Percentiles rank a stretch among this genome's conserved stretches.
Conservation (phyloP, 2,797 vertebrate species). For the Hemitrygon akajei region DNA sequence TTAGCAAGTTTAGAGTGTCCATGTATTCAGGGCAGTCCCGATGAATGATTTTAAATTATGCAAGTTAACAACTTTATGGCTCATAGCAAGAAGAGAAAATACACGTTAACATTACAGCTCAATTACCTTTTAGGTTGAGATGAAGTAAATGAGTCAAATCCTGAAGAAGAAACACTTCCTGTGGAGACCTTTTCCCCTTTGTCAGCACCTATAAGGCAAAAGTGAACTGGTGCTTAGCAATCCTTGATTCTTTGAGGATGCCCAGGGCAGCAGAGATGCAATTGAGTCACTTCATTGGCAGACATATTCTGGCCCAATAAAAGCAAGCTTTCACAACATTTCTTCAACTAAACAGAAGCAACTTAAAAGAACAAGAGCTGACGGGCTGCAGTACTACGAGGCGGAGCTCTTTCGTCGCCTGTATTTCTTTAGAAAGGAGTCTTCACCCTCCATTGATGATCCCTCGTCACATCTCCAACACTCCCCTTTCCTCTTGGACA, state of each 20-base stretch:
- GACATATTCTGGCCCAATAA: too few species aligned
- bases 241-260: background rate
- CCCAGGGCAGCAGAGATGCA: background rate
- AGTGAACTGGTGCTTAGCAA: background rate
- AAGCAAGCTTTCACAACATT: too few species aligned
- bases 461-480: too few species aligned
- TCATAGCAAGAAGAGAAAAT: background rate
- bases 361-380: background rate
- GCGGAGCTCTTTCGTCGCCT: too few species aligned
- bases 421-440: too few species aligned
- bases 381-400: too few species aligned
- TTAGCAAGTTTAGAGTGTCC: too few species aligned
- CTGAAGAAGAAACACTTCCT: background rate
- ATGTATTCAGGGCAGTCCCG: background rate
- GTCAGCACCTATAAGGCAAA: background rate
- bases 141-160: background rate
- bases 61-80: background rate
- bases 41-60: background rate
- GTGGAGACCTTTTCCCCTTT: background rate
- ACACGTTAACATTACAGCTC: background rate
- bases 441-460: too few species aligned
- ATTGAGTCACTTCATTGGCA: background rate
- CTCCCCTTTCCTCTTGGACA: too few species aligned
- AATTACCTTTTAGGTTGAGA: conserved; percentile 28
- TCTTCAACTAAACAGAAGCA: background rate